Evolutionary conservation across 1,140 invertebrate species (phyloP), one percentile per base, ranked within the genome.

Genomic region (Catajapyx aquilonaris): DNA sequence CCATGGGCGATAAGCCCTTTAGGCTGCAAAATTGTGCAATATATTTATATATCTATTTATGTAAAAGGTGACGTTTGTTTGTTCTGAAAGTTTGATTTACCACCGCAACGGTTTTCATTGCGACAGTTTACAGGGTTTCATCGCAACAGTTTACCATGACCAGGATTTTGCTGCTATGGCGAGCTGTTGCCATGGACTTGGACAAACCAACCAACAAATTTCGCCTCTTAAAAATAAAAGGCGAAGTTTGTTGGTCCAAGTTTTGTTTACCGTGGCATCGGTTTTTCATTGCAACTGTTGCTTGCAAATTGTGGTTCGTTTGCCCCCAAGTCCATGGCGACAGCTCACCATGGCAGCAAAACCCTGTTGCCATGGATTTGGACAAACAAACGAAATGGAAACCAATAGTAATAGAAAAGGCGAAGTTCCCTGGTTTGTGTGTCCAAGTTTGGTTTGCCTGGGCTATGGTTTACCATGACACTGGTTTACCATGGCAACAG

Each of bases 401-500:
- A 34, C n/a, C 20, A 40, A 37, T 20, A 19, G 25, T 20, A 23
- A 11, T 21, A 25, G 46, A 54, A 19, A 52, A 51, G 20, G 48
- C 62, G 23, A 77, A 76, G 54, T 78, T 76, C 55, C 71, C 75
- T 17, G 74, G 73, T 5, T 86, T 81, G 17, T 81, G n/a, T n/a
- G n/a, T n/a, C n/a, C n/a, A n/a, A n/a, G n/a, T n/a, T n/a, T n/a
- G n/a, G n/a, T n/a, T n/a, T n/a, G n/a, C 81, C 23, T 80, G 81
- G 31, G 69, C 80, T 16, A 64, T 63, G 39, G 73, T 71, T 46
- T 80, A 75, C 52, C 69, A 76, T 55, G 65, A 73, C 40, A 67
- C 68, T 20, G 53, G 55, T 41, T 51, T 61, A 34, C 57, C 63
- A 44, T 49, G 40, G 48, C 51, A 42, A 51, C 48, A n/a, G n/a